Evolutionary conservation across 2,113 vertebrate species (phyloP).

Genomic region (Dicaeum eximium): DNA sequence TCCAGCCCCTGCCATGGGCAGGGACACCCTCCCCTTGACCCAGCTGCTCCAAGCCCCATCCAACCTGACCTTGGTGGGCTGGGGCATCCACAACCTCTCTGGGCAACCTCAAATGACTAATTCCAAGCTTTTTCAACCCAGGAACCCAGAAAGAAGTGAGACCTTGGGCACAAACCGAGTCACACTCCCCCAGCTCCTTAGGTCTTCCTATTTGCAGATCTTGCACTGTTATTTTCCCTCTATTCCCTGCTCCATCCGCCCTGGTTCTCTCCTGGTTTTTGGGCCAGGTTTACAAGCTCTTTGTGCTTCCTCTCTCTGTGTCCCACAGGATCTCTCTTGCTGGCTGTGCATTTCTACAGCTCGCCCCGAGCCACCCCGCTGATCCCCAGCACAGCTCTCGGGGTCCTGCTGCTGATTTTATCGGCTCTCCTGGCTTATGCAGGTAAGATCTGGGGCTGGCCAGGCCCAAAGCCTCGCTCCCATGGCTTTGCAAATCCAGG

Average conservation of each 20-base stretch:
- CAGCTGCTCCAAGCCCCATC: background rate
- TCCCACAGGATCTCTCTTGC: conserved; percentile 76
- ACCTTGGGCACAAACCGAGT: background rate
- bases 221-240: background rate
- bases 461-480: background rate
- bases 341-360: conserved; percentile 79
- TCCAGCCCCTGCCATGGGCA: background rate
- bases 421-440: conserved; percentile 75
- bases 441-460: conserved; percentile 63
- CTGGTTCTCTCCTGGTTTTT: background rate
- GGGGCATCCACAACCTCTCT: background rate
- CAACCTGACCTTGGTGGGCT: background rate
- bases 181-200: background rate
- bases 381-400: conserved; percentile 77
- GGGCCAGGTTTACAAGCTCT: background rate
- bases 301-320: background rate
- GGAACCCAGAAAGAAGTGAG: background rate
- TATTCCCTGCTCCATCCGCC: background rate
- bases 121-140: background rate
- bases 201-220: background rate
- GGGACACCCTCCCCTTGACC: background rate
- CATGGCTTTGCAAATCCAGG: background rate
- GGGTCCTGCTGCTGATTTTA: conserved; percentile 77
- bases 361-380: conserved; percentile 29
- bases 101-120: background rate